Evolutionary conservation across 2,797 vertebrate species (phyloP).

Genomic region (Dallia pectoralis): DNA sequence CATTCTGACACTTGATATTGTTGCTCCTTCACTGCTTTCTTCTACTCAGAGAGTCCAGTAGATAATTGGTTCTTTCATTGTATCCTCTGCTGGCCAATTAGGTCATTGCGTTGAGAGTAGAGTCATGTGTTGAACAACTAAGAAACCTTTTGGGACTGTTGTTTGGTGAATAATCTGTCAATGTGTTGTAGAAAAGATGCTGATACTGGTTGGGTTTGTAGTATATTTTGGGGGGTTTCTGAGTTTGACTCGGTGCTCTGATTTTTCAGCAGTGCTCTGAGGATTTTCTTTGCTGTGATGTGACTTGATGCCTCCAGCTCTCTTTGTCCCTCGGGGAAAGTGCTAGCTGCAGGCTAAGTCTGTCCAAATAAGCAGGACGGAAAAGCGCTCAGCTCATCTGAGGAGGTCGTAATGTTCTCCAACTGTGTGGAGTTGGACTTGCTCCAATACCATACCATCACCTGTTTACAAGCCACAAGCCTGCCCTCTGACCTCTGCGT

Average conservation of each 20-base stretch:
- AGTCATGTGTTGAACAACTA: conserved; percentile 9
- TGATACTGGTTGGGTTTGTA: neutral
- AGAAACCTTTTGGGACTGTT: neutral
- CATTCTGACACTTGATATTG: neutral
- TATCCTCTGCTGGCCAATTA: conserved; percentile 24
- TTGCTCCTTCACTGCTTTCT: neutral
- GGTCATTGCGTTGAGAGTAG: conserved; percentile 20
- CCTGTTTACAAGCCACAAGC: neutral
- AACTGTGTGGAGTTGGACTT: neutral
- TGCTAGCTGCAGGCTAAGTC: neutral
- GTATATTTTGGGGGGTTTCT: neutral
- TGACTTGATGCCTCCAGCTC: neutral
- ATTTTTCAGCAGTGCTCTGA: neutral
- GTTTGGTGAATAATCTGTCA: neutral
- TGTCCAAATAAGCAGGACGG: neutral
- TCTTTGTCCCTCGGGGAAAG: neutral
- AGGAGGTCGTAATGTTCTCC: neutral
- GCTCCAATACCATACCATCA: conserved; percentile 1
- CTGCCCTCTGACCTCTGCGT: neutral
- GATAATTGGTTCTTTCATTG: conserved; percentile 26
- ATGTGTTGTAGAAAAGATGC: neutral
- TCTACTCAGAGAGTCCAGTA: neutral
- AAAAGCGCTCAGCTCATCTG: neutral
- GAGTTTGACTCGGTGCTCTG: neutral
- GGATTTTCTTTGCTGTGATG: neutral